Base-by-base conservation (phyloP, 2,888 invertebrate species). In the Ennomos fuscantarius region DNA sequence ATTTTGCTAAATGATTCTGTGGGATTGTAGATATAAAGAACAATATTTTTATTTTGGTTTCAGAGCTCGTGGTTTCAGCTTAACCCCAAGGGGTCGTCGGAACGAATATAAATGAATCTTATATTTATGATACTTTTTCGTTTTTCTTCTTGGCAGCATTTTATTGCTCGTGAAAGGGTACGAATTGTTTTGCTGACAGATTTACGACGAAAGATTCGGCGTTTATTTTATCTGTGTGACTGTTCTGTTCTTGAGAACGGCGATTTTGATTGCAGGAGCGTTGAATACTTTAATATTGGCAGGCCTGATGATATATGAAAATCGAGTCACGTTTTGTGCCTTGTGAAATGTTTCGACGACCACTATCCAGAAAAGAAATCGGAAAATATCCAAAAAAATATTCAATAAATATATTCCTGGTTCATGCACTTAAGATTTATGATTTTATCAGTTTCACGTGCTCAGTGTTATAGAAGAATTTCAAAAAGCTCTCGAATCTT, bases 91-190 rank as follows among this genome's bases (percentile, higher is more conserved):
- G 81, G 87, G 85, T 82, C 81, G 82, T 73, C 78, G 84, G 82
- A 87, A 87, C 84, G 89, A 90, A 92, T 89, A 90, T 88, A 91
- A 91, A 91, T 91, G 90, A 90, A 89, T 90, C 87, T 91, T 89
- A 88, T 90, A 91, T 91, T 90, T 90, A 89, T 90, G 86, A 89
- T 89, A 86, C 89, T 90, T 89, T 87, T 89, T 86, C 82, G 80
- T 82, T 83, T 80, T 80, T 84, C 84, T 84, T 87, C 87, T 84
- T 86, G 85, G 86, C 82, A 89, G 84, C 87, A 79, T 91, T 91
- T 89, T 91, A 91, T 91, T 88, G 89, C 89, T 90, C 89, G 87
- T 89, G 90, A 91, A 91, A 89, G 89, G 90, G 89, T 89, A 87
- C 84, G 86, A 90, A 91, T 90, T 89, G 89, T 91, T 91, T 88